These are phyloP conservation scores for Hemichromis elongatus DNA, from an alignment of 2,113 vertebrate genomes.

Conservation along the genomic window DNA sequence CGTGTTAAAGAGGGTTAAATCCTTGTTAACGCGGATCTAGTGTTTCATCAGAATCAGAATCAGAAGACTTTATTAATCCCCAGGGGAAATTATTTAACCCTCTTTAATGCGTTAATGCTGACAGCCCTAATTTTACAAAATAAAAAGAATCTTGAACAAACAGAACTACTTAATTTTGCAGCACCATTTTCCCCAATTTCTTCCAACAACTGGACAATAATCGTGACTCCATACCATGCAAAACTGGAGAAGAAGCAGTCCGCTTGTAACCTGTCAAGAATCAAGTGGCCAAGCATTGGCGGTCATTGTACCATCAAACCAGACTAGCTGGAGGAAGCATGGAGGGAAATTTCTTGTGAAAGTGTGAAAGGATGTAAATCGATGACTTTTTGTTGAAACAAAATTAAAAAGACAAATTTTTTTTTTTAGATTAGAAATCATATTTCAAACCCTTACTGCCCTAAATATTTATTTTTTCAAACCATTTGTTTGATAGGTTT, in stretches of 20 bases:
- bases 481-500: neutral
- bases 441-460: neutral
- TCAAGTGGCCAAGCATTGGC: neutral
- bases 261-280: neutral
- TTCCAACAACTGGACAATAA: neutral
- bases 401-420: neutral
- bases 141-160: neutral
- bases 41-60: too few relatives aligned
- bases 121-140: too few relatives aligned
- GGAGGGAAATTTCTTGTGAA: neutral
- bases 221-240: neutral
- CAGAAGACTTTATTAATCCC: too few relatives aligned
- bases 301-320: neutral
- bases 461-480: neutral
- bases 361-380: neutral
- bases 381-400: neutral
- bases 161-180: rapidly evolving
- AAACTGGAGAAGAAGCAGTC: neutral
- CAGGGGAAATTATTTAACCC: too few relatives aligned
- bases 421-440: neutral
- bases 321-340: neutral
- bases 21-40: too few relatives aligned
- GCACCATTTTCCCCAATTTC: rapidly evolving
- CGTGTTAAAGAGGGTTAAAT: too few relatives aligned
- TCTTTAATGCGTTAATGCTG: too few relatives aligned